These are phyloP conservation scores for Kuschelorhynchus macadamiae DNA, from an alignment of 2,888 invertebrate species.

Conservation along the genomic window DNA sequence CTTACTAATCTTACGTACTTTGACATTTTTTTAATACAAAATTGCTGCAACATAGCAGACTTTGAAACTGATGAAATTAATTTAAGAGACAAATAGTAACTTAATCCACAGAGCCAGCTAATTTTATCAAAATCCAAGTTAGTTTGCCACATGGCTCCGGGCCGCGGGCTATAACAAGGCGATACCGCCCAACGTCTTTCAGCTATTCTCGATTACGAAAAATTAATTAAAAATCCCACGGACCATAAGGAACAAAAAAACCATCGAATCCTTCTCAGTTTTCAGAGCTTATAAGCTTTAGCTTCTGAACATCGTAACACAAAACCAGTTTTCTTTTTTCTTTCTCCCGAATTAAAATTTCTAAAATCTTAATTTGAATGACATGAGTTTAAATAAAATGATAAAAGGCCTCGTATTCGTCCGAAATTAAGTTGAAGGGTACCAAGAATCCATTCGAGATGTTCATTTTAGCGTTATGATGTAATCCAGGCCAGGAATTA, in stretches of 20 bases:
- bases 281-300: conserved; percentile 45
- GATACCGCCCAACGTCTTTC: too few species aligned
- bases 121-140: too few species aligned
- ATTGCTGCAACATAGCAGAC: too few species aligned
- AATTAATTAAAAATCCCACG: conserved; percentile 39
- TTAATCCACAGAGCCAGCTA: too few species aligned
- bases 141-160: too few species aligned
- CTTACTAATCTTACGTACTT: too few species aligned
- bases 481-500: not conserved
- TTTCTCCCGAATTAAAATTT: conserved; percentile 57
- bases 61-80: too few species aligned
- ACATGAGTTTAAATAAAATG: conserved; percentile 46
- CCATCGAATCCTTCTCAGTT: conserved; percentile 33
- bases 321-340: conserved; percentile 39
- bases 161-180: too few species aligned
- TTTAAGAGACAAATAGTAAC: too few species aligned
- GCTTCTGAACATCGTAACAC: conserved; percentile 44
- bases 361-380: conserved; percentile 51
- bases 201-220: conserved; percentile 11
- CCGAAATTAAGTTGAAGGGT: conserved; percentile 49
- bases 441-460: conserved; percentile 47
- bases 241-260: conserved; percentile 29
- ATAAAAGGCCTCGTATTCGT: conserved; percentile 41
- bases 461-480: conserved; percentile 47
- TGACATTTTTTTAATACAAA: too few species aligned